Evolutionary conservation across 2,888 invertebrate genomes (phyloP).

Genomic region (Drosophila falleni): DNA sequence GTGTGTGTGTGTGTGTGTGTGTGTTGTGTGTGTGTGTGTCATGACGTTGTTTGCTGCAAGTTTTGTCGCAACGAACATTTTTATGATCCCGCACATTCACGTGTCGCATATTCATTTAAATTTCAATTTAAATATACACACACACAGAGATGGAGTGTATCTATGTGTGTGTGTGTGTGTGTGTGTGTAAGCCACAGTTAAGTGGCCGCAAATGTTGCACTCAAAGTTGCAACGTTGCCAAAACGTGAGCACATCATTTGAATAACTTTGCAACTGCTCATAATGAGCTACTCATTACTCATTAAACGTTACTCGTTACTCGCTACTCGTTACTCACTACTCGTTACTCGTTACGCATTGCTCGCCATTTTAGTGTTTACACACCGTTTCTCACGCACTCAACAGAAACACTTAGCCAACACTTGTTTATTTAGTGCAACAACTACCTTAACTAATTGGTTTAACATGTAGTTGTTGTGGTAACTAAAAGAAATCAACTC

Average conservation of each 20-base stretch:
- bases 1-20: slow-evolving; percentile 5
- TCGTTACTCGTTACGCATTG: slow-evolving; percentile 18
- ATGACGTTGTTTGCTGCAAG: slow-evolving; percentile 46
- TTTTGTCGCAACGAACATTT: slow-evolving; percentile 45
- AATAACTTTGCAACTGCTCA: slow-evolving; percentile 48
- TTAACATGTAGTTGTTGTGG: neutral
- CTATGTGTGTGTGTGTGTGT: slow-evolving; percentile 1
- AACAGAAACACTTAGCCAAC: slow-evolving; percentile 1
- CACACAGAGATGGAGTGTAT: no score
- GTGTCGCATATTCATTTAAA: slow-evolving; percentile 67
- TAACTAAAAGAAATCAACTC: neutral
- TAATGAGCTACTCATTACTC: slow-evolving; percentile 34
- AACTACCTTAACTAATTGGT: neutral
- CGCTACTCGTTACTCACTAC: slow-evolving; percentile 13
- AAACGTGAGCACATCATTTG: slow-evolving; percentile 57
- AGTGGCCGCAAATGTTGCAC: slow-evolving; percentile 56
- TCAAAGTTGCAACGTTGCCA: slow-evolving; percentile 30
- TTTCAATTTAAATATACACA: slow-evolving; percentile 56
- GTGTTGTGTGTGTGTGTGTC: slow-evolving; percentile 12
- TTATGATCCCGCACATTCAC: slow-evolving; percentile 42
- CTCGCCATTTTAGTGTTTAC: slow-evolving; percentile 27
- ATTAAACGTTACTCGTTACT: slow-evolving; percentile 18
- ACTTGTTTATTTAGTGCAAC: neutral
- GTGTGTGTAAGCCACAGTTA: slow-evolving; percentile 25
- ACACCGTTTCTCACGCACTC: slow-evolving; percentile 30